Percentiles rank a stretch among this genome's conserved stretches.
phyloP scores from a whole-genome alignment of 2,888 invertebrate species.

The Meghimatium bilineatum region DNA sequence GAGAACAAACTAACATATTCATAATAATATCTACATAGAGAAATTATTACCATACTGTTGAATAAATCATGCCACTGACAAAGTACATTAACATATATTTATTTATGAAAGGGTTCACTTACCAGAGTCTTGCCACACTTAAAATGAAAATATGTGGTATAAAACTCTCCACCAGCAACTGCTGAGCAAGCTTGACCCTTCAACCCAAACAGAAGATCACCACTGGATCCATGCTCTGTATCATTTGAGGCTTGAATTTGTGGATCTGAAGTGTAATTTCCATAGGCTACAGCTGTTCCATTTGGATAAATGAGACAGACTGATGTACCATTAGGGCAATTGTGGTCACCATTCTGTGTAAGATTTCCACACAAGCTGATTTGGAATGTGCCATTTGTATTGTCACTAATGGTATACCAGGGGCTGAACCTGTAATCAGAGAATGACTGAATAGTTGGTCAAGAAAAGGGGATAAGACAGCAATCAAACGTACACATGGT shows the following conservation, averaged over 20 bases:
- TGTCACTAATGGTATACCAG: constrained; percentile 59
- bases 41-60: too few relatives aligned
- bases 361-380: constrained; percentile 63
- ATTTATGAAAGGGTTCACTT: constrained; percentile 38
- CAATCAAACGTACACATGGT: background rate
- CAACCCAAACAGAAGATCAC: constrained; percentile 57
- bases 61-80: too few relatives aligned
- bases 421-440: constrained; percentile 56
- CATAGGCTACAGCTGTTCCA: constrained; percentile 54
- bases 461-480: background rate
- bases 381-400: constrained; percentile 59
- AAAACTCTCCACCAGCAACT: constrained; percentile 39
- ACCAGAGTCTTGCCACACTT: constrained; percentile 70
- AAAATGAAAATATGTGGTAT: constrained; percentile 63
- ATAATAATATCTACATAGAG: too few relatives aligned
- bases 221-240: constrained; percentile 47
- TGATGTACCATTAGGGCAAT: constrained; percentile 57
- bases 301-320: constrained; percentile 57
- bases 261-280: constrained; percentile 52
- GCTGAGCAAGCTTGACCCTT: constrained; percentile 60
- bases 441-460: too few relatives aligned
- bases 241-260: constrained; percentile 1
- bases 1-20: too few relatives aligned
- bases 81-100: too few relatives aligned
- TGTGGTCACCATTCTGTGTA: constrained; percentile 30